Evolutionary conservation across 2,888 invertebrate genomes (phyloP).

Genomic region (Balanococcus diminutus): DNA sequence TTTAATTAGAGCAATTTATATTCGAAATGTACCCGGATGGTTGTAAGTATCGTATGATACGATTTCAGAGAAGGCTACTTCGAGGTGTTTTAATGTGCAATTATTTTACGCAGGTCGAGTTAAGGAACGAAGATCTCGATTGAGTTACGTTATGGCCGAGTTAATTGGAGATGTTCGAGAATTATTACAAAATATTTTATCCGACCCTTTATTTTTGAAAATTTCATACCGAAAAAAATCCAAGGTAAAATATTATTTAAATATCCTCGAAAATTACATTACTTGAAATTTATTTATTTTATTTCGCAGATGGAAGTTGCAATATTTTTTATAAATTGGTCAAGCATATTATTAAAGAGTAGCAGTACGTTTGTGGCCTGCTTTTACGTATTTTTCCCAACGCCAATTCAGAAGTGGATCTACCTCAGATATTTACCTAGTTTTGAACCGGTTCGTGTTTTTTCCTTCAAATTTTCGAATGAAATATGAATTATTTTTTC

Average conservation of each 20-base stretch:
- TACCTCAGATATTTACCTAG: conserved; percentile 75
- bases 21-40: conserved; percentile 88
- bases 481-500: neutral
- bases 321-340: conserved; percentile 63
- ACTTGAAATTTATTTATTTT: conserved; percentile 26
- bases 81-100: conserved; percentile 8
- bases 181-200: conserved; percentile 79
- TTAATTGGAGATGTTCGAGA: conserved; percentile 84
- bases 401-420: conserved; percentile 89
- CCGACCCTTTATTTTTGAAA: conserved; percentile 65
- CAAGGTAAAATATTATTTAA: conserved; percentile 51
- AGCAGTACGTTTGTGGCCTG: conserved; percentile 89
- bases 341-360: conserved; percentile 81
- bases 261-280: conserved; percentile 42
- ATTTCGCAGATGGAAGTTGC: conserved; percentile 33
- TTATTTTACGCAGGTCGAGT: conserved; percentile 43
- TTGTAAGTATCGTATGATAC: conserved; percentile 60
- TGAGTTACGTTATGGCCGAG: conserved; percentile 69
- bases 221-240: conserved; percentile 45
- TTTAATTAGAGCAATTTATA: conserved; percentile 81
- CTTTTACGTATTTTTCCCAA: conserved; percentile 96
- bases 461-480: no score
- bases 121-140: conserved; percentile 10
- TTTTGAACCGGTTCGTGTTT: conserved; percentile 61
- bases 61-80: neutral